Evolutionary conservation across 2,888 invertebrate species (phyloP).

Genomic region (Lepeophtheirus nordmannii): DNA sequence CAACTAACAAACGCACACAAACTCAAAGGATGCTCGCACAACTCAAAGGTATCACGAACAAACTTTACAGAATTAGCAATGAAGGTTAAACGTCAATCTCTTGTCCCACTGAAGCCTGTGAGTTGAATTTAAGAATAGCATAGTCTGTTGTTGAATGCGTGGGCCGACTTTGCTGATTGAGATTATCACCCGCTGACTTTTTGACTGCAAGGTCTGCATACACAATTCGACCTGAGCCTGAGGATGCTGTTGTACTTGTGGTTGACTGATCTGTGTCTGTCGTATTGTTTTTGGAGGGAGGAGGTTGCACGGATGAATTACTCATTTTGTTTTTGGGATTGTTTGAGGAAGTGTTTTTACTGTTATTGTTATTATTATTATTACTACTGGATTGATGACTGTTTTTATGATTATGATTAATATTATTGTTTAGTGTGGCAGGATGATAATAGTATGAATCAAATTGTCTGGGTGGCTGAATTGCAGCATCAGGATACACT

Average conservation of each 20-base stretch:
- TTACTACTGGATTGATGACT: too few relatives aligned
- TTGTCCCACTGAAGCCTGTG: conserved; percentile 39
- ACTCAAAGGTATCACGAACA: neutral
- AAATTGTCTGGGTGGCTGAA: conserved; percentile 10
- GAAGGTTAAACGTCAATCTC: conserved; percentile 47
- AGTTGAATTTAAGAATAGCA: conserved; percentile 28
- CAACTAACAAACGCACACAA: neutral
- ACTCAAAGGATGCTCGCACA: neutral
- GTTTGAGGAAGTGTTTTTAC: neutral
- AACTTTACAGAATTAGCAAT: neutral
- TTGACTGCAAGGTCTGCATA: conserved; percentile 9
- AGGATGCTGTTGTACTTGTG: conserved; percentile 1
- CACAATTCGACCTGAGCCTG: conserved; percentile 5
- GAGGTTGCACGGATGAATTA: neutral
- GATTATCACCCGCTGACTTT: neutral
- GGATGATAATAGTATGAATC: conserved; percentile 18
- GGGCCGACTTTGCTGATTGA: neutral
- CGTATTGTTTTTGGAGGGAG: neutral
- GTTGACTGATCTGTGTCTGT: conserved; percentile 3
- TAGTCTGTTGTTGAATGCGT: conserved; percentile 27
- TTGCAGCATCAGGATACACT: neutral
- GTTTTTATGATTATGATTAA: too few relatives aligned
- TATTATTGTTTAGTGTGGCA: conserved; percentile 5
- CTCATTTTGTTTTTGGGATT: neutral
- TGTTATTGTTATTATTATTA: neutral